A percentile compares a stretch with the other conserved stretches of the same genome.
These are phyloP conservation scores for Accipiter cooperii DNA, from an alignment of 2,113 vertebrate genomes.

Conservation along the genomic window DNA sequence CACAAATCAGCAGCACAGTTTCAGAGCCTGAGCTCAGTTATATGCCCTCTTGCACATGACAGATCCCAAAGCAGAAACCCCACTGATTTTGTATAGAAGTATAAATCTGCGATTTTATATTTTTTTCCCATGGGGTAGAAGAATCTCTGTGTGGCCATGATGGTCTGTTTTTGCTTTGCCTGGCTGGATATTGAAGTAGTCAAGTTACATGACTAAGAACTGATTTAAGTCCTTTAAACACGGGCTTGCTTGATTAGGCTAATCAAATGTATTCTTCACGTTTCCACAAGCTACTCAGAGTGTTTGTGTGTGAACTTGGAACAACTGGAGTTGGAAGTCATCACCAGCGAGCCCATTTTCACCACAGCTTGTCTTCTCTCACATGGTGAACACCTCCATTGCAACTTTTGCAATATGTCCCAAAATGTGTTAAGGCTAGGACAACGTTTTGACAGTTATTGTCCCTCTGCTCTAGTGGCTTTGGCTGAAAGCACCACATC, in stretches of 20 bases:
- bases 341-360: neutral
- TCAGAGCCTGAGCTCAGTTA: neutral
- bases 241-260: neutral
- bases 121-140: neutral
- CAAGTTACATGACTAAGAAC: neutral
- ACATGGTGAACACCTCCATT: fast-evolving
- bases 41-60: neutral
- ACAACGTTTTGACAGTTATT: neutral
- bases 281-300: neutral
- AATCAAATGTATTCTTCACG: neutral
- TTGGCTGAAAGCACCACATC: neutral
- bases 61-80: neutral
- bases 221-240: neutral
- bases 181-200: neutral
- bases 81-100: neutral
- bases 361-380: neutral
- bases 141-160: neutral
- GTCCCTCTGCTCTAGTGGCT: neutral
- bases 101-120: neutral
- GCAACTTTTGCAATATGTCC: neutral
- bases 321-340: neutral
- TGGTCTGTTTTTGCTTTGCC: neutral
- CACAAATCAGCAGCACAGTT: neutral
- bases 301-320: neutral
- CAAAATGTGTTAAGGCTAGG: neutral